Base-by-base conservation (phyloP, 2,113 vertebrate species). In the Thalassoma bifasciatum region DNA sequence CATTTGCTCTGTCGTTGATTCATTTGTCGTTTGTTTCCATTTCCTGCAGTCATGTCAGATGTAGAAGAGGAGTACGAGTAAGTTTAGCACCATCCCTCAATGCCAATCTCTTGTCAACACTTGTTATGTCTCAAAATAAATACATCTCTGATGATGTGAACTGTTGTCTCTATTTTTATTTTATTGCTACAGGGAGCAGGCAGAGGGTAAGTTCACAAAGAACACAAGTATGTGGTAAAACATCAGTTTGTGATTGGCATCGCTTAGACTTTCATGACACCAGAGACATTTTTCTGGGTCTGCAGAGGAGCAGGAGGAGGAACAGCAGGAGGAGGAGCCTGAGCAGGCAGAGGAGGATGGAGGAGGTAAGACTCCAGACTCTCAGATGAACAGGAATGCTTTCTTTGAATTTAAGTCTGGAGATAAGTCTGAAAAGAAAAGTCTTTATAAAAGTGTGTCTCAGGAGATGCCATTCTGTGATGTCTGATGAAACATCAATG, bases 51-150 rank as follows among this genome's bases (percentile, higher is more conserved):
- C 85, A 95, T 95, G 94, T 95, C 93, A 52, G 94, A 95, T 21
- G 52, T 89, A 73, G 94, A 94, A 76, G 94, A 95, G 61, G 93
- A 94, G 57, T 95, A 92, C 77, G 93, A 93, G 94, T 95, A 64
- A 94, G 94, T 93, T 81, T 10, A 67, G n/a, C 14, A 53, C 11
- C 40, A 59, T 57, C 21, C 3, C 12, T 49, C 17, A 23, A 22
- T n/a, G n/a, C 16, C 36, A 12, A 30, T 52, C 17, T n/a, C 36
- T 38, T 51, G 1, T 23, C 51, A 10, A 26, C 13, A 51, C 12
- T 17, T 21, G 14, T 49, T 52, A 30, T 11, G 50, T 52, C 44
- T 10, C 7, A 63, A 5, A 37, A 8, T 13, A 8, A 76, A 40
- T 17, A 14, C 26, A 13, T 44, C 5, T 72, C 4, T 3, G 22